Base-by-base conservation (phyloP, 2,113 vertebrate species). In the Climacteris rufus region DNA sequence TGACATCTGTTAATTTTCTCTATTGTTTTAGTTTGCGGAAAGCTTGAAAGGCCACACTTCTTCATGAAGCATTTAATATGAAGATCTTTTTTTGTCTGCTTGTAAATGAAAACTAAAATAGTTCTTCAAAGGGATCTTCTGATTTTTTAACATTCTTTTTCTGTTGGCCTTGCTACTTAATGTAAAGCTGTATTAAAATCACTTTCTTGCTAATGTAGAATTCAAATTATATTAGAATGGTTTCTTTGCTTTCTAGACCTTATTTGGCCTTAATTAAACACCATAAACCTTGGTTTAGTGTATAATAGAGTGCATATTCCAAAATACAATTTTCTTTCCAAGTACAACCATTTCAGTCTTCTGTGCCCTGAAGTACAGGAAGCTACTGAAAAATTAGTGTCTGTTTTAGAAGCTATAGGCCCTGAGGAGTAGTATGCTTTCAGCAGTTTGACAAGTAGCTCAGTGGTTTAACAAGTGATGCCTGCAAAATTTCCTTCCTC, bases 11-110 rank as follows among this genome's bases (percentile, higher is more conserved):
- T 94, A 79, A 91, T 93, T 95, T 96, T 89, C 50, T 80, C 63
- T 52, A 45, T 94, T 96, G 40, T 89, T 96, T 93, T 95, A 80
- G 16, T 89, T 95, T 91, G 65, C 17, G 82, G 59, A 77, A 95
- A 53, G 15, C 66, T 79, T 76, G 66, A 85, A 80, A 87, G 70
- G 84, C 84, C 42, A 28, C 8, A 31, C 14, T 90, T 82, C 61
- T 93, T 91, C 69, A 79, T 74, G 63, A 85, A 54, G 35, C 63
- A 59, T 93, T 90, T 87, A 90, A 83, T 85, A 33, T 39, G 63
- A 80, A 93, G 61, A 50, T 69, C 24, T 82, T 91, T 88, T 83
- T 75, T 71, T 68, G 16, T 61, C 28, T 85, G 18, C 70, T 83
- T 85, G 30, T 57, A 85, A 72, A 80, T 22, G 23, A 89, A 85